phyloP scores from a whole-genome alignment of 1,140 invertebrate species.

The Octopus bimaculoides region DNA sequence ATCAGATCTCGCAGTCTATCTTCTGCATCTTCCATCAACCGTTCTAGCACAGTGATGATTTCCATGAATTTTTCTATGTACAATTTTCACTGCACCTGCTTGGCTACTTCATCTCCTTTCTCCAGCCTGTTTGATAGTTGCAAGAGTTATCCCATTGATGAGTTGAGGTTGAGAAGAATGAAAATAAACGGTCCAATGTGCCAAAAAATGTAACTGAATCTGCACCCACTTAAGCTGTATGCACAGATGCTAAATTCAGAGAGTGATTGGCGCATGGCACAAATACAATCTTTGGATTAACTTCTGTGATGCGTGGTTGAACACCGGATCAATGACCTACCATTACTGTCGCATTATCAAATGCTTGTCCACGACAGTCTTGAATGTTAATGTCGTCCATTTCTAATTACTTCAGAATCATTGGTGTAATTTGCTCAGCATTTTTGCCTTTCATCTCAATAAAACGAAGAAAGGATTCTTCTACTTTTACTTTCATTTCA shows the following conservation, averaged over 20 bases:
- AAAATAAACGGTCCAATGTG: background rate
- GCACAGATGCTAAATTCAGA: background rate
- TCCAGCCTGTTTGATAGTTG: background rate
- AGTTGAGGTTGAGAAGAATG: constrained; percentile 1
- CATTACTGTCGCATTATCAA: no score
- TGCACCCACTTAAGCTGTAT: background rate
- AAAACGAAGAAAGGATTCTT: no score
- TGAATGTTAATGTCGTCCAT: no score
- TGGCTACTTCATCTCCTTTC: background rate
- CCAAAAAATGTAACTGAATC: background rate
- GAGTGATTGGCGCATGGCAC: background rate
- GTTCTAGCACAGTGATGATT: background rate
- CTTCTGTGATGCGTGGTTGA: no score
- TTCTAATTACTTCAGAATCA: no score
- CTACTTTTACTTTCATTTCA: no score
- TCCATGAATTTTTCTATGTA: background rate
- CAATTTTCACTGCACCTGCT: constrained; percentile 1
- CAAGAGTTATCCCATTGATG: background rate
- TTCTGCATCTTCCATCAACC: background rate
- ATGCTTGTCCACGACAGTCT: no score
- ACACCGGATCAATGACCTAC: no score
- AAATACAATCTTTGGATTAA: background rate
- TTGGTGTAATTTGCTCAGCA: background rate
- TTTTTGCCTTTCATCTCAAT: no score
- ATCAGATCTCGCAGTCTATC: background rate